Base-by-base conservation (phyloP, 2,113 vertebrate species). In the Chloropsis hardwickii region DNA sequence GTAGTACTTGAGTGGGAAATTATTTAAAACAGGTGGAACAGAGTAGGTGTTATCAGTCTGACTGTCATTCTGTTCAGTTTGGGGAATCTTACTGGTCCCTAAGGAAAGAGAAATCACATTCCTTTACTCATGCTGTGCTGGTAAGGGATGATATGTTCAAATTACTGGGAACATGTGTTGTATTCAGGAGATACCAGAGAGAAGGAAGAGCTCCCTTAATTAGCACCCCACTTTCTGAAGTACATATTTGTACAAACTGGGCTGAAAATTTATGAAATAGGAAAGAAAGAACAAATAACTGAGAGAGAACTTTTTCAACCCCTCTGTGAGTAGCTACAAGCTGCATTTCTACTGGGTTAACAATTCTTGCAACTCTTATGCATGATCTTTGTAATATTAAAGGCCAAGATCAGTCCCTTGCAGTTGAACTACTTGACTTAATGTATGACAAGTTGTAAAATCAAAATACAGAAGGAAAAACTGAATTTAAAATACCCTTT, bases 11-110 rank as follows among this genome's bases (percentile, higher is more conserved):
- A 85, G 65, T 92, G 56, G 81, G n/a, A 80, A 93, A 93, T 90
- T 74, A 89, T 77, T 94, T 93, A 77, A 71, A 96, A 69, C 33
- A 67, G 40, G 61, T 24, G 70, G 81, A 93, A 79, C 8, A 92
- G 40, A 86, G 47, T 72, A 90, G 64, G 91, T 92, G 87, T 86
- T 92, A 94, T 85, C 88, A 96, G 93, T 95, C 89, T 94, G 94
- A 91, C 66, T 96, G 92, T 94, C 89, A 96, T 94, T 94, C 90
- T 88, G 51, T 85, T 92, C 94, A 47, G 69, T 94, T 84, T 92
- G 57, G 81, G 67, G 78, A 94, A 91, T 92, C 73, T 92, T 73
- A 84, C 48, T 78, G 20, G 77, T 91, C 58, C 45, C 86, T 73
- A 90, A 86, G 83, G 83, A 61, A 83, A 47, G 44, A 58, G 17